phyloP scores from a whole-genome alignment of 2,797 vertebrate genomes.

The Centropyge bicolor region DNA sequence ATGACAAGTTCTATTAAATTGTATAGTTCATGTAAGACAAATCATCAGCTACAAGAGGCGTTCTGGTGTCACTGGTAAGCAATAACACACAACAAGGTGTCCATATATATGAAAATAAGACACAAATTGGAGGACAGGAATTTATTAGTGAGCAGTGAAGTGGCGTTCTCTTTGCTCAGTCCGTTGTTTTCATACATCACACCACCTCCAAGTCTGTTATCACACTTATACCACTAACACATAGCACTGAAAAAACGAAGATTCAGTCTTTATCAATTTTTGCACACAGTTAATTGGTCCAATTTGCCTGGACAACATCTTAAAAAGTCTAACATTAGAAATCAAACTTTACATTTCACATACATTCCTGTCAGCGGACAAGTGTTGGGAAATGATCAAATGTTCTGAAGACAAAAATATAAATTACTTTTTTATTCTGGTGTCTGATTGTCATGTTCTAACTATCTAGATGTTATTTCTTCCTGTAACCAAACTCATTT shows the following conservation, averaged over 20 bases:
- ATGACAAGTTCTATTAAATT: not conserved
- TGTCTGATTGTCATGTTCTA: not conserved
- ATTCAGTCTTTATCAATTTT: not conserved
- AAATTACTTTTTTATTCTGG: not conserved
- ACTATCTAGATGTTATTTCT: not conserved
- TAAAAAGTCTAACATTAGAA: not conserved
- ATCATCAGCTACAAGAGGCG: not conserved
- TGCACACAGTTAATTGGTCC: not conserved
- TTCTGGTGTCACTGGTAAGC: not conserved
- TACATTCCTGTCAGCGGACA: not conserved
- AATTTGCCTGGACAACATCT: not conserved
- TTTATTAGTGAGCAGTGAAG: not conserved
- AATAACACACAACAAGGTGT: not conserved
- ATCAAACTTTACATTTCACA: not conserved
- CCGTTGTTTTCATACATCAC: not conserved
- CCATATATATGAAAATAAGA: not conserved
- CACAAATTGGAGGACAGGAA: not conserved
- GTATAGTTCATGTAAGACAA: not conserved
- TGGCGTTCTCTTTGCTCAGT: not conserved
- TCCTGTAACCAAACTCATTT: not conserved
- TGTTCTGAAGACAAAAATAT: not conserved
- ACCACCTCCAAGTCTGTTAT: slow-evolving; percentile 1
- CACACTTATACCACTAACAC: not conserved
- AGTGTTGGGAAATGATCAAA: not conserved
- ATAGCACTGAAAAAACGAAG: not conserved